These are phyloP conservation scores for Tringa solitaria DNA, from an alignment of 2,113 vertebrate genomes.

Conservation along the genomic window DNA sequence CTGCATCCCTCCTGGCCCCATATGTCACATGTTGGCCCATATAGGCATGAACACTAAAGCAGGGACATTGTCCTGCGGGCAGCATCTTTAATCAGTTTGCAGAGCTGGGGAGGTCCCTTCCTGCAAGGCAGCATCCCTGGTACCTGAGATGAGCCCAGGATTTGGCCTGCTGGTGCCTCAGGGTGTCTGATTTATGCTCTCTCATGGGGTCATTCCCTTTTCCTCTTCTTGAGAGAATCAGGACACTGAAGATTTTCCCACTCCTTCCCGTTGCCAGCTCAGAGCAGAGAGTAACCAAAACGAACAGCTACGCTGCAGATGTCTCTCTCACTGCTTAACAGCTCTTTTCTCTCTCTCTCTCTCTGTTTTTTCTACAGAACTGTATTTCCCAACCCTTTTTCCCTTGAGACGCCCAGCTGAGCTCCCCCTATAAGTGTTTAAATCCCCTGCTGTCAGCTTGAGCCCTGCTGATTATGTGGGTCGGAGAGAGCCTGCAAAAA, in stretches of 20 bases:
- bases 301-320: slow-evolving; percentile 53
- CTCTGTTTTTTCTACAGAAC: slow-evolving; percentile 36
- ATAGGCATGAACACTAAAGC: neutral
- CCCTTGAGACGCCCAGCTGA: slow-evolving; percentile 70
- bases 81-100: neutral
- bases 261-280: slow-evolving; percentile 5
- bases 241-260: neutral
- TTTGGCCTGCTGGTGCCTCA: neutral
- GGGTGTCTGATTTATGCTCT: rapidly evolving
- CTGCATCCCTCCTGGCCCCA: neutral
- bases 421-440: slow-evolving; percentile 66
- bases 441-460: slow-evolving; percentile 69
- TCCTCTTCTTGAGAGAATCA: neutral
- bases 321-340: slow-evolving; percentile 57
- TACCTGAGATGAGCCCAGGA: neutral
- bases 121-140: neutral
- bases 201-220: neutral
- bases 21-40: neutral
- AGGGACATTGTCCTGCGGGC: neutral
- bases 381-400: slow-evolving; percentile 58
- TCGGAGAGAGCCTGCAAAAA: slow-evolving; percentile 54
- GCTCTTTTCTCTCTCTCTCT: slow-evolving; percentile 32
- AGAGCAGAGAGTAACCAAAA: slow-evolving; percentile 43
- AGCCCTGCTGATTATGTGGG: slow-evolving; percentile 71
- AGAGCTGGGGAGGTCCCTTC: neutral